Evolutionary conservation across 2,113 vertebrate species (phyloP).

Genomic region (Hippocampus mohnikei): DNA sequence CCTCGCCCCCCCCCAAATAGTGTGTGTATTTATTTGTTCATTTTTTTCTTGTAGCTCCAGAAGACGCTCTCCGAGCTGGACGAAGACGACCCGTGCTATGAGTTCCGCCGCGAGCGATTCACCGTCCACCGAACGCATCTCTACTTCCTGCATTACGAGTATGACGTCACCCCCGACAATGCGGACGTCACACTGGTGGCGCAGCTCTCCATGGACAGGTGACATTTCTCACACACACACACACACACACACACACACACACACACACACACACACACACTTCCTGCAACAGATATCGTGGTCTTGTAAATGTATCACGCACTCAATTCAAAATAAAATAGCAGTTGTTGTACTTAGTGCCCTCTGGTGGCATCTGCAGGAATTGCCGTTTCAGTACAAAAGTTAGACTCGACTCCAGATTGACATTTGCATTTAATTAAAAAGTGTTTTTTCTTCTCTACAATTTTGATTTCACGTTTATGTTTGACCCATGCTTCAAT

Average conservation of each 20-base stretch:
- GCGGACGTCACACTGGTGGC: constrained; percentile 93
- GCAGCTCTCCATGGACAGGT: constrained; percentile 99
- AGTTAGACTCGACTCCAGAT: no score
- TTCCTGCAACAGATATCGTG: background rate
- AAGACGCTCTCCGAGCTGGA: constrained; percentile 94
- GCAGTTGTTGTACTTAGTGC: background rate
- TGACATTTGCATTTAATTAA: no score
- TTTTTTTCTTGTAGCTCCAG: constrained; percentile 80
- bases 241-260: no score
- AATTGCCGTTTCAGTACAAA: background rate
- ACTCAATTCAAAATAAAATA: background rate
- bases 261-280: no score
- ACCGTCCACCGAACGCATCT: constrained; percentile 95
- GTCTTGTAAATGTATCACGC: background rate
- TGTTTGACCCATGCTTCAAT: no score
- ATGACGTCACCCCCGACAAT: constrained; percentile 78
- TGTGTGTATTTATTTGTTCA: no score
- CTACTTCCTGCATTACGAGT: constrained; percentile 95
- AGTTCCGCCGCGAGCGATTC: constrained; percentile 93
- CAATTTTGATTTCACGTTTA: background rate
- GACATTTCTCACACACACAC: background rate
- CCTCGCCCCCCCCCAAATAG: no score
- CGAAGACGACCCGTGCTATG: constrained; percentile 94
- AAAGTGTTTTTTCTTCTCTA: background rate
- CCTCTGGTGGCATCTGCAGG: background rate